Percentiles rank a stretch among this genome's conserved stretches.
phyloP scores from a whole-genome alignment of 2,888 invertebrate species.

The Microchrysa polita region DNA sequence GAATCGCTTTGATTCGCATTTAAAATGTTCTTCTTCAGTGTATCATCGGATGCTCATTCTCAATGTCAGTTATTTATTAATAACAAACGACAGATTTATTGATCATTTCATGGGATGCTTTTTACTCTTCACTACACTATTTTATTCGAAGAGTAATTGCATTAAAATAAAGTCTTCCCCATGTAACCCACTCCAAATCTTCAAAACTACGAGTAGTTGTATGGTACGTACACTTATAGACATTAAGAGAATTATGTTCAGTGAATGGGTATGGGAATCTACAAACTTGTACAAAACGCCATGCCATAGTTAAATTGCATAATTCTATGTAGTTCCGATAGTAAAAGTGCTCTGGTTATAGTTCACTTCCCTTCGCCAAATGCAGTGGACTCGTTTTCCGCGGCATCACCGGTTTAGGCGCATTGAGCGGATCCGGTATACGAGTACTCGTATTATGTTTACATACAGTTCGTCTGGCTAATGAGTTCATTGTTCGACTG shows the following conservation, averaged over 20 bases:
- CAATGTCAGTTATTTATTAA: too few relatives aligned
- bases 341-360: constrained; percentile 32
- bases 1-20: too few relatives aligned
- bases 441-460: not conserved
- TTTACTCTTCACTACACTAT: too few relatives aligned
- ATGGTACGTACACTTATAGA: too few relatives aligned
- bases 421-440: not conserved
- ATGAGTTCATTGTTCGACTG: constrained; percentile 1
- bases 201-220: too few relatives aligned
- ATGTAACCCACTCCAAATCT: not conserved
- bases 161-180: too few relatives aligned
- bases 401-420: not conserved
- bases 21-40: too few relatives aligned
- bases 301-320: constrained; percentile 17
- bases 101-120: too few relatives aligned
- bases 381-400: not conserved
- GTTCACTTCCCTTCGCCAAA: constrained; percentile 11
- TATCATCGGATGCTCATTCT: too few relatives aligned
- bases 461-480: not conserved
- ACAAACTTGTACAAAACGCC: not conserved
- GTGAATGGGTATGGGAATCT: not conserved
- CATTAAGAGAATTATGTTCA: not conserved
- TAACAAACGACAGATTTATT: too few relatives aligned
- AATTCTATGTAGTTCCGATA: constrained; percentile 26
- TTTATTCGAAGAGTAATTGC: too few relatives aligned